Conservation (phyloP, 2,888 invertebrate species). For the Hirtodrosophila confusa region DNA sequence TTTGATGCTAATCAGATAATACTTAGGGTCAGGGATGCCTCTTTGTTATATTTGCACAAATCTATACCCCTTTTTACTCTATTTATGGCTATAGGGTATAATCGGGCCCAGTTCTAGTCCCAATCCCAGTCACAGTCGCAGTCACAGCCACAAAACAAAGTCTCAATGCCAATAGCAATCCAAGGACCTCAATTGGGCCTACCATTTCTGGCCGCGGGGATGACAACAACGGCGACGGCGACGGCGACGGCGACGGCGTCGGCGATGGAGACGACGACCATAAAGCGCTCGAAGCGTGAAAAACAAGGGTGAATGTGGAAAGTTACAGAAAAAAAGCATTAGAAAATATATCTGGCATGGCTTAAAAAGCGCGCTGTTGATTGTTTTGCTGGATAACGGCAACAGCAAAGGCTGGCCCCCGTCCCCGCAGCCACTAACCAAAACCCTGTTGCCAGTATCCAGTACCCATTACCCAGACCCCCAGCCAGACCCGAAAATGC, state of each 20-base stretch:
- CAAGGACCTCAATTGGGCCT: constrained; percentile 70
- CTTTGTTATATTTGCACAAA: constrained; percentile 3
- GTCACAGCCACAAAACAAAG: constrained; percentile 52
- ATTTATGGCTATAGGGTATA: too few relatives aligned
- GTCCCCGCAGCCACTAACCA: constrained; percentile 24
- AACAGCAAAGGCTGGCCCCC: constrained; percentile 19
- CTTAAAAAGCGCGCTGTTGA: constrained; percentile 79
- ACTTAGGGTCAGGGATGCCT: too few relatives aligned
- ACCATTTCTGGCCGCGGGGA: constrained; percentile 57
- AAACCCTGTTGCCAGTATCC: constrained; percentile 55
- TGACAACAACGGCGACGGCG: constrained; percentile 21
- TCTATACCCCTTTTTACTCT: background rate
- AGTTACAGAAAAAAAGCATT: constrained; percentile 80
- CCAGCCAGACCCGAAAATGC: constrained; percentile 1
- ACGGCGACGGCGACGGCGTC: constrained; percentile 8
- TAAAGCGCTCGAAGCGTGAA: constrained; percentile 79
- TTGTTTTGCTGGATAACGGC: constrained; percentile 78
- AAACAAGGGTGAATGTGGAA: constrained; percentile 81
- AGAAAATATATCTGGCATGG: constrained; percentile 78
- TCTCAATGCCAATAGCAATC: constrained; percentile 65
- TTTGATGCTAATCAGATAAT: too few relatives aligned
- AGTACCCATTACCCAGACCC: background rate
- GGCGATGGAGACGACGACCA: constrained; percentile 45
- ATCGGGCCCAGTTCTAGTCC: constrained; percentile 25
- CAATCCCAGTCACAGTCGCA: constrained; percentile 35